Base-by-base conservation (phyloP, 2,797 vertebrate genomes). In the Cichlasoma orientale region DNA sequence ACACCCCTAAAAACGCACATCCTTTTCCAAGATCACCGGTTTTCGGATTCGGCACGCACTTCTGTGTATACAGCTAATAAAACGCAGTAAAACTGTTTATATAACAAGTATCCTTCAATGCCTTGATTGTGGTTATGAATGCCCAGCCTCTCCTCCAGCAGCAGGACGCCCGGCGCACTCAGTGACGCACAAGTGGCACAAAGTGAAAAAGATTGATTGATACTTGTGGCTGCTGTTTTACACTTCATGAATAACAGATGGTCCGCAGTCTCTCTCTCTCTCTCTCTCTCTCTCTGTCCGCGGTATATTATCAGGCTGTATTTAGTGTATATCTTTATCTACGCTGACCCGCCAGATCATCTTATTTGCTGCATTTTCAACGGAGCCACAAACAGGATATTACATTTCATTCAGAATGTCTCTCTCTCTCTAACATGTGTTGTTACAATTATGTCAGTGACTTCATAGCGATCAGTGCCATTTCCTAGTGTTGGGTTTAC, bases 101-200 rank as follows among this genome's bases (percentile, higher is more conserved):
- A 36, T 56, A 75, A 41, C 54, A 72, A 74, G 61, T 77, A 36
- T 59, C 55, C 54, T 44, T 33, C 70, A 5, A 53, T 63, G 90
- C 89, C 87, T 93, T 94, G 87, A 91, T 87, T 86, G 79, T 72
- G 78, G 55, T 56, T 78, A 85, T 72, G 80, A 82, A 87, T 54
- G 84, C 81, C 19, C 80, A 74, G 68, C 52, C 72, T 86, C 71
- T 80, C 44, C 58, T 47, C 44, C 63, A 47, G 66, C 78, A 50
- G 56, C 75, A 52, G 56, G 14, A 81, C 61, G 73, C 81, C 31
- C 58, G 80, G 88, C 84, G 90, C 90, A 85, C 84, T 83, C 84
- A 21, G 88, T 94, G 93, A 94, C 89, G 92, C 93, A 89, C 87
- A 18, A 87, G 31, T 89, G 84, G 91, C 85, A 85, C 87, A 85